Conservation (phyloP, 2,113 vertebrate genomes). For the Oreochromis tanganicae region DNA sequence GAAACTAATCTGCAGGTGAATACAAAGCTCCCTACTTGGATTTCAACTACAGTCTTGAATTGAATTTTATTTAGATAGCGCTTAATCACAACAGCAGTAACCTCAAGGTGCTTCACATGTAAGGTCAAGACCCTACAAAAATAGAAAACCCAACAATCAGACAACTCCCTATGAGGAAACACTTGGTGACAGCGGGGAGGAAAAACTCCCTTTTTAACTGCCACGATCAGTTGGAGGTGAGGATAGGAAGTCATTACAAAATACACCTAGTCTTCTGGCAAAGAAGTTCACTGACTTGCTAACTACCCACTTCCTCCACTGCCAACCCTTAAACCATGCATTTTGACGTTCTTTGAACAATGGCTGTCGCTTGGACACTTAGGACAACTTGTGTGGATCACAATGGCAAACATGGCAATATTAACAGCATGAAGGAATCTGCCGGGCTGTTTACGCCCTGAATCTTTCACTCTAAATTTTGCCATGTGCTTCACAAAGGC, state of each 20-base stretch:
- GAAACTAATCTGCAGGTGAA: background rate
- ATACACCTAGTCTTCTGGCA: background rate
- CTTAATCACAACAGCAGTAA: background rate
- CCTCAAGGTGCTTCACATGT: background rate
- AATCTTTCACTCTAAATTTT: background rate
- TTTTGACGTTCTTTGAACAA: background rate
- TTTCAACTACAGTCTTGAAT: background rate
- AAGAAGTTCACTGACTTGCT: background rate
- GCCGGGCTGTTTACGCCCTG: background rate
- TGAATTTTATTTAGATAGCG: rapidly evolving
- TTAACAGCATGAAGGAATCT: background rate
- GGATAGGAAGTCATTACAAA: background rate
- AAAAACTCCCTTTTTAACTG: background rate
- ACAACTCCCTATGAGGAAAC: background rate
- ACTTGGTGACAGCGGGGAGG: background rate
- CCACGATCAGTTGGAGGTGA: background rate
- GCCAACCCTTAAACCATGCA: background rate
- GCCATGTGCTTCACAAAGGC: background rate
- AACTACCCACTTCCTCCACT: background rate
- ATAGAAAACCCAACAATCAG: background rate
- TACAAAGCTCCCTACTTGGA: background rate
- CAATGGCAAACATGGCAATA: background rate
- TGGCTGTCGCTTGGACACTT: background rate
- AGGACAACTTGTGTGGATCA: background rate
- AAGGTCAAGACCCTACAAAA: background rate